Evolutionary conservation across 2,797 vertebrate genomes (phyloP), one percentile per base, ranked within the genome.

Genomic region (Crenuchus spilurus): DNA sequence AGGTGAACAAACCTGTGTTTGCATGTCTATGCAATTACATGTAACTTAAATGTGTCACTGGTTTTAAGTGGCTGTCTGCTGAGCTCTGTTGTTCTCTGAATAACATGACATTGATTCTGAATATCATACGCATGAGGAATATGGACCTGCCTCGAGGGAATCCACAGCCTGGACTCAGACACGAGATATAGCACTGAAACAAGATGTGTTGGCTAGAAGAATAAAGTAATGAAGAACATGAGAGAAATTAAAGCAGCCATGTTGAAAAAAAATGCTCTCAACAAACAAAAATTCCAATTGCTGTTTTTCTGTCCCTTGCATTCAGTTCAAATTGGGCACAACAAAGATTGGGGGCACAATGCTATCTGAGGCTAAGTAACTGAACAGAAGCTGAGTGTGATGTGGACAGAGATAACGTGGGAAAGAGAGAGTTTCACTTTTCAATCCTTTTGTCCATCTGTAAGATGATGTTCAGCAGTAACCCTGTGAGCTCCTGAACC

Each of bases 391-490:
- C 18, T 48, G 14, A 57, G 28, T 51, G 62, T 20, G 41, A 52
- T 22, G 55, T 31, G 26, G 61, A 55, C 11, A 14, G 61, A 67
- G 18, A 52, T 30, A 58, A 58, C 33, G 6, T 30, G 26, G 0
- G 14, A 72, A n/a, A 55, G 6, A 22, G 30, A 55, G 16, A 31
- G 51, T 41, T 63, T 62, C 37, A 26, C 18, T 24, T 35, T 67
- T 75, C 39, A 28, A 18, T 39, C 46, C 24, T 51, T 75, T 73
- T 55, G 39, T 62, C 46, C 14, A 14, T 33, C 65, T 35, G 22
- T 3, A 76, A 44, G 66, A 51, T 64, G 33, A 72, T 37, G 70
- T 46, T 41, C 20, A 60, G 35, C 57, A 37, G 61, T 61, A 63
- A 55, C 6, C 35, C 13, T 28, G 24, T n/a, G 18, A 9, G 37